Evolutionary conservation across 1,140 invertebrate genomes (phyloP).

Genomic region (Pseudomyrmex concolor): DNA sequence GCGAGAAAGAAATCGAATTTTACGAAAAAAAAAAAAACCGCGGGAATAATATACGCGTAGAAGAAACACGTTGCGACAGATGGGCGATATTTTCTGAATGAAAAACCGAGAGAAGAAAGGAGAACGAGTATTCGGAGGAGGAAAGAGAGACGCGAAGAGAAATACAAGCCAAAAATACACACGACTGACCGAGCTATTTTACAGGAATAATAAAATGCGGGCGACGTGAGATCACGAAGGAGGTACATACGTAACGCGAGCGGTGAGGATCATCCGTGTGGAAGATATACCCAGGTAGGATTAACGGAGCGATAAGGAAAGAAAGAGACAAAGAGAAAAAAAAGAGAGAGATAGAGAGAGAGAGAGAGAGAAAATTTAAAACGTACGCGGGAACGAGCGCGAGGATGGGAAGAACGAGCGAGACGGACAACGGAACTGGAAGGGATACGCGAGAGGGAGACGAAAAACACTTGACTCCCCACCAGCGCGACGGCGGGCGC

Average conservation of each 20-base stretch:
- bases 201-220: background rate
- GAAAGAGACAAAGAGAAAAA: background rate
- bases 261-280: constrained; percentile 19
- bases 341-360: background rate
- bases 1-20: constrained; percentile 28
- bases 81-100: constrained; percentile 27
- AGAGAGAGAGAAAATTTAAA: background rate
- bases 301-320: constrained; percentile 27
- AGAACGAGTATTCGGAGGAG: background rate
- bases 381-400: constrained; percentile 47
- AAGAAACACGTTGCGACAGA: constrained; percentile 8
- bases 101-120: constrained; percentile 4
- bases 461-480: constrained; percentile 44
- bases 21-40: constrained; percentile 24
- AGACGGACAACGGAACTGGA: constrained; percentile 43
- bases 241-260: background rate
- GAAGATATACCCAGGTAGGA: constrained; percentile 39
- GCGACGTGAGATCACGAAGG: background rate
- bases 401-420: constrained; percentile 31
- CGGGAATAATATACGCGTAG: background rate
- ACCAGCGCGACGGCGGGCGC: constrained; percentile 47
- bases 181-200: background rate
- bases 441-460: constrained; percentile 44
- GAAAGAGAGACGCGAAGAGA: constrained; percentile 11
- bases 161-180: constrained; percentile 23